Evolutionary conservation across 2,797 vertebrate species (phyloP).

Genomic region (Anguilla anguilla): DNA sequence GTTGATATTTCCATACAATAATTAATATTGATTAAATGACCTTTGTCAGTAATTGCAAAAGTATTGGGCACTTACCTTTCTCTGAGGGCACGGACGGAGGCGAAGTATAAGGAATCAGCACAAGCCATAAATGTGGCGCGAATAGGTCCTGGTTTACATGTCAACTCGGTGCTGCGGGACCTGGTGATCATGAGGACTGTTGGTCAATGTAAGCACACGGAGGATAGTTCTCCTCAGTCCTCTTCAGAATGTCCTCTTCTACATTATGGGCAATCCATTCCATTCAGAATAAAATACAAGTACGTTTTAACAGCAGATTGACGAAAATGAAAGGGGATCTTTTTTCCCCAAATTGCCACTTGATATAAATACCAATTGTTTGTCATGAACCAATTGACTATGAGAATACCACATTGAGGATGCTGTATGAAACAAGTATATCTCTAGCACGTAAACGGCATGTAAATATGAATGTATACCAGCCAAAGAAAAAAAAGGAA

Average conservation of each 20-base stretch:
- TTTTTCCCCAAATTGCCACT: background rate
- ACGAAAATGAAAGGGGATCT: background rate
- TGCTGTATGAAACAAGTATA: background rate
- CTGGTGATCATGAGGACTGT: constrained; percentile 24
- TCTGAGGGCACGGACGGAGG: constrained; percentile 18
- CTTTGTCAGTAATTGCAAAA: constrained; percentile 15
- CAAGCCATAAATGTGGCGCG: constrained; percentile 30
- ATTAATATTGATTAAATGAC: background rate
- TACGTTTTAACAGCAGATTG: background rate
- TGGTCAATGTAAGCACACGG: constrained; percentile 15
- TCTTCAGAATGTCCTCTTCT: background rate
- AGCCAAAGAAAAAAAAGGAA: background rate
- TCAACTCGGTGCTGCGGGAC: constrained; percentile 47
- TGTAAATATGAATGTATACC: background rate
- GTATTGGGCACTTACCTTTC: constrained; percentile 44
- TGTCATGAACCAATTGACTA: background rate
- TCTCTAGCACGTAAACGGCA: background rate
- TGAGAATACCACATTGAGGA: background rate
- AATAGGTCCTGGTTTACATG: constrained; percentile 38
- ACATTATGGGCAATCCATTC: background rate
- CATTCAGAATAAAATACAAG: background rate
- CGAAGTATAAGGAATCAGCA: constrained; percentile 11
- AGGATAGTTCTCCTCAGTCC: background rate
- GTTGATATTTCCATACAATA: constrained; percentile 3
- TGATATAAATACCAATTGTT: background rate